phyloP scores from a whole-genome alignment of 2,797 vertebrate species.

The Pseudomugil tenellus region DNA sequence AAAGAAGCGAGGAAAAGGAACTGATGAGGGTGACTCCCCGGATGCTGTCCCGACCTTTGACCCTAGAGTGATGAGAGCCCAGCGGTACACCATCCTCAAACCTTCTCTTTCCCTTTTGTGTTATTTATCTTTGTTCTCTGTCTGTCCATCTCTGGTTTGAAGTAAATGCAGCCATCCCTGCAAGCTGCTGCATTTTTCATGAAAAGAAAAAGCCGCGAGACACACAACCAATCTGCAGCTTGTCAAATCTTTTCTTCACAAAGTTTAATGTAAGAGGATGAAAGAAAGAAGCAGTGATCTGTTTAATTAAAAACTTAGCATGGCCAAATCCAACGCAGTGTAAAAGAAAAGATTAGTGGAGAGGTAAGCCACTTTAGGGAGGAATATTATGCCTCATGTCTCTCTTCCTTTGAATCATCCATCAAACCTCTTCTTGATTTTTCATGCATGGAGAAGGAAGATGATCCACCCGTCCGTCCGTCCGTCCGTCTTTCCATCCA shows the following conservation, averaged over 20 bases:
- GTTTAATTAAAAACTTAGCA: constrained; percentile 86
- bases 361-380: constrained; percentile 71
- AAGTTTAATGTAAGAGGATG: constrained; percentile 80
- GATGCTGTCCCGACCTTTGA: constrained; percentile 88
- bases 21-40: constrained; percentile 85
- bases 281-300: constrained; percentile 79
- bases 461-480: not conserved
- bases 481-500: too few relatives aligned
- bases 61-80: constrained; percentile 91
- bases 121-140: constrained; percentile 22
- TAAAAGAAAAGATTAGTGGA: constrained; percentile 81
- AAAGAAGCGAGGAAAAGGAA: constrained; percentile 89
- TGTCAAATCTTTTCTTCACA: constrained; percentile 50
- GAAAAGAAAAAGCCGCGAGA: not conserved
- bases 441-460: constrained; percentile 6
- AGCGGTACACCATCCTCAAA: constrained; percentile 83
- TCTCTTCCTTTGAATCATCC: constrained; percentile 44
- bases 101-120: constrained; percentile 3
- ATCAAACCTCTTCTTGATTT: constrained; percentile 29
- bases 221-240: constrained; percentile 10
- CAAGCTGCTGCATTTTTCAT: constrained; percentile 62
- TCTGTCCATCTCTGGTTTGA: constrained; percentile 2
- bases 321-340: constrained; percentile 73
- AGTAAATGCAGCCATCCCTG: constrained; percentile 32
- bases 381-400: constrained; percentile 55